Evolutionary conservation across 2,113 vertebrate genomes (phyloP), one percentile per base, ranked within the genome.

Genomic region (Leptocoma aspasia): DNA sequence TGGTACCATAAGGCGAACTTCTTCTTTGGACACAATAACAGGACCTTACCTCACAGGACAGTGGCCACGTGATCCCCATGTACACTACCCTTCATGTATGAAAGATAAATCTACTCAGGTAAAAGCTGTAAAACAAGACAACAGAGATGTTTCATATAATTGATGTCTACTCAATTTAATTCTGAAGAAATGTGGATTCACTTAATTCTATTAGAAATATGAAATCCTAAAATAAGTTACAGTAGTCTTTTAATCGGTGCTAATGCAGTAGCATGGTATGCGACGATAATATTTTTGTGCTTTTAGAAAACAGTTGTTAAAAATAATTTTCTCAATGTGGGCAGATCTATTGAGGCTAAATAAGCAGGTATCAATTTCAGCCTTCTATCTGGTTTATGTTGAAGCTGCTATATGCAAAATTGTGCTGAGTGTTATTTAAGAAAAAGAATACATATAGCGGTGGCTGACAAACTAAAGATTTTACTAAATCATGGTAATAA

Each of bases 71-170:
- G 99, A 99, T 96, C 98, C 98, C 53, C 98, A 99, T 65, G 98
- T 98, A 95, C 98, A 98, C 88, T 99, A 99, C 97, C 98, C 98
- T 82, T 99, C 98, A 94, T 99, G 98, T 93, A 99, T 99, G 99
- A 99, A 98, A 97, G 99, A 99, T 98, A 99, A 99, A 98, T 98
- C 99, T 93, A 99, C 99, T 80, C 99, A 99, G 99, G 99, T 99
- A 99, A 97, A 90, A 73, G 64, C 66, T 77, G 54, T 70, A 60
- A 90, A 92, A 60, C 82, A 71, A 91, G 69, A 87, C 72, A 78
- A 91, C 68, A 76, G 61, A 95, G 52, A 82, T 95, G 70, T 94
- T 89, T 82, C 2, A 0, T 87, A 0, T 91, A 23, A 78, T 65
- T 72, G 17, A 59, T 97, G 59, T 88, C 87, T 95, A 39, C 78